phyloP scores from a whole-genome alignment of 2,113 vertebrate genomes.

The Ia io region DNA sequence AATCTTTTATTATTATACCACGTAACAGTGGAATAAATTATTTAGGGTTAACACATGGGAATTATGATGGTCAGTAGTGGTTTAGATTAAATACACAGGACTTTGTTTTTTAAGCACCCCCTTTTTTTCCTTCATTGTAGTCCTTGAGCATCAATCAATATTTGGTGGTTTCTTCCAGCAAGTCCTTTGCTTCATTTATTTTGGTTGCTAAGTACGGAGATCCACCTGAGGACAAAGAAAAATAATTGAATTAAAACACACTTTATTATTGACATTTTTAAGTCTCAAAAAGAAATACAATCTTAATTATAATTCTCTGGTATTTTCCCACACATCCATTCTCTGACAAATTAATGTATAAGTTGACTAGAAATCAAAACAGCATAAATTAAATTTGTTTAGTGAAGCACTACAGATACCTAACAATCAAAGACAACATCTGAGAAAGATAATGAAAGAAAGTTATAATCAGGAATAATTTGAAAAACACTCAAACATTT shows the following conservation, averaged over 20 bases:
- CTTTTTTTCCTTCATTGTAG: neutral
- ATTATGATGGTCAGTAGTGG: neutral
- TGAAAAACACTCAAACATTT: conserved; percentile 17
- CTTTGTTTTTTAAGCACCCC: neutral
- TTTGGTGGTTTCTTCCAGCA: conserved; percentile 85
- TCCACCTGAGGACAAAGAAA: conserved; percentile 84
- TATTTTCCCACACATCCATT: conserved; percentile 50
- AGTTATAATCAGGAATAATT: conserved; percentile 3
- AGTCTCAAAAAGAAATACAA: conserved; percentile 14
- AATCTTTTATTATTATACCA: conserved; percentile 57
- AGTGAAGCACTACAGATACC: conserved; percentile 49
- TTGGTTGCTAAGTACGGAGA: conserved; percentile 90
- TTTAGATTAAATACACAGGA: neutral
- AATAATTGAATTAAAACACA: conserved; percentile 49
- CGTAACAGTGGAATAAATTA: conserved; percentile 42
- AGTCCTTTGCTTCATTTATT: conserved; percentile 92
- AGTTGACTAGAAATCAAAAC: conserved; percentile 21
- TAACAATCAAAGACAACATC: conserved; percentile 51
- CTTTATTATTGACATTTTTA: conserved; percentile 10
- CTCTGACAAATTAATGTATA: conserved; percentile 30
- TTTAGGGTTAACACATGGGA: neutral
- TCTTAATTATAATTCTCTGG: conserved; percentile 39
- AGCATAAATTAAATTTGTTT: conserved; percentile 56
- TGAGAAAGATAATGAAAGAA: conserved; percentile 13
- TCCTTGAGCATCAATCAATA: conserved; percentile 77